phyloP scores from a whole-genome alignment of 2,888 invertebrate genomes.

The Cylindroiulus punctatus region DNA sequence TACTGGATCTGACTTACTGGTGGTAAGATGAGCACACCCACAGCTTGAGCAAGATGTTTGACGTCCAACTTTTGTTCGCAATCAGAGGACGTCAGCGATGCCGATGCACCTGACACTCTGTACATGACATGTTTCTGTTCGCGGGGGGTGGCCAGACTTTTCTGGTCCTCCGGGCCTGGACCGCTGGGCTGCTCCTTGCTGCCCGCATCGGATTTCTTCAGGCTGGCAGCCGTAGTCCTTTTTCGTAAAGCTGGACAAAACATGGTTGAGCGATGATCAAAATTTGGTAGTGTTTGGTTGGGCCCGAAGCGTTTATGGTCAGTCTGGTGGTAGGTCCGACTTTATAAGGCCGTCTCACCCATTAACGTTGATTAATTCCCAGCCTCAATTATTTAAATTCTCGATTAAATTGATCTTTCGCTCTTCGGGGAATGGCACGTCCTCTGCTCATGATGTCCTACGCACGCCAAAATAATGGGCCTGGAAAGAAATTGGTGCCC shows the following conservation, averaged over 20 bases:
- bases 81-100: neutral
- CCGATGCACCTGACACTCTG: constrained; percentile 48
- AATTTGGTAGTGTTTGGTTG: neutral
- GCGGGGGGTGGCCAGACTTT: neutral
- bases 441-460: neutral
- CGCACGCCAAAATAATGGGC: neutral
- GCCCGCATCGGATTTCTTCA: constrained; percentile 21
- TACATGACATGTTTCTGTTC: constrained; percentile 50
- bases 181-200: neutral
- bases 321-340: neutral
- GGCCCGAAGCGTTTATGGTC: neutral
- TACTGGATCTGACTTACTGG: constrained; percentile 40
- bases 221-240: constrained; percentile 15
- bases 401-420: neutral
- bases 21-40: constrained; percentile 51
- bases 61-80: constrained; percentile 53
- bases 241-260: constrained; percentile 54
- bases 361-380: neutral
- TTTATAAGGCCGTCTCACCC: neutral
- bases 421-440: neutral
- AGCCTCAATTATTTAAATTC: constrained; percentile 7
- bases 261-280: neutral
- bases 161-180: neutral
- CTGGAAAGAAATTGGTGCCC: neutral
- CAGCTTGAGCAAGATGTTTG: constrained; percentile 52